Conservation (phyloP, 1,140 invertebrate species). For the Zaprionus kolodkinae region DNA sequence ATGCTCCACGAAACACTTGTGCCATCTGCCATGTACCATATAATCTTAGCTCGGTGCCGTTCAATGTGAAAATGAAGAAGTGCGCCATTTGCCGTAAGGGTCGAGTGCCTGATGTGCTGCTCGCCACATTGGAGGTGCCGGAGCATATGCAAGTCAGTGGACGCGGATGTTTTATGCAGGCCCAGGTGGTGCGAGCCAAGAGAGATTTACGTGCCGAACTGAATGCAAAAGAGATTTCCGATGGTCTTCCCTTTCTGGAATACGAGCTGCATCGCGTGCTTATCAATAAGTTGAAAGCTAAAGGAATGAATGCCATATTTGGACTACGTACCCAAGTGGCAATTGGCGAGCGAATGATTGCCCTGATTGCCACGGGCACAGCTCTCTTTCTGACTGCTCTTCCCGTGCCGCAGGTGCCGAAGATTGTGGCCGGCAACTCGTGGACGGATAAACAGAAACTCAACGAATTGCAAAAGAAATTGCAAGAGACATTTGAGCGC, state of each 20-base stretch:
- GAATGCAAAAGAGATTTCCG: conserved; percentile 97
- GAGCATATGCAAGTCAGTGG: conserved; percentile 89
- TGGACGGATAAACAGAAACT: conserved; percentile 87
- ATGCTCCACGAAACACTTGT: conserved; percentile 76
- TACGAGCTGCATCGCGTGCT: conserved; percentile 97
- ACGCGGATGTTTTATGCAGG: conserved; percentile 90
- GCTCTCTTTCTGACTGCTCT: conserved; percentile 91
- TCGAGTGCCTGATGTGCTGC: conserved; percentile 95
- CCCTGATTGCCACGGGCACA: conserved; percentile 95
- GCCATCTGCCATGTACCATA: conserved; percentile 93
- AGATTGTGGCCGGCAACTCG: conserved; percentile 87
- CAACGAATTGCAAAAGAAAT: conserved; percentile 87
- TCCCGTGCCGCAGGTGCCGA: conserved; percentile 89
- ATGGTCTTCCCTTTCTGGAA: conserved; percentile 96
- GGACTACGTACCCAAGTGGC: conserved; percentile 93
- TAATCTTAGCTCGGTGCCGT: conserved; percentile 88
- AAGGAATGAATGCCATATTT: conserved; percentile 97
- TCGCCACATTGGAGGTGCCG: conserved; percentile 95
- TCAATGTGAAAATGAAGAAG: conserved; percentile 86
- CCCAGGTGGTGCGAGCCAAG: conserved; percentile 91
- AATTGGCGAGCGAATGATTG: conserved; percentile 94
- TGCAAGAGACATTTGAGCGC: conserved; percentile 88
- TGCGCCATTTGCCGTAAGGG: conserved; percentile 90
- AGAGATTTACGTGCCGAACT: conserved; percentile 92
- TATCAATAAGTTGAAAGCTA: conserved; percentile 95